Percentiles rank a stretch among this genome's conserved stretches.
phyloP scores from a whole-genome alignment of 2,888 invertebrate genomes.

The Carterocephalus palaemon region DNA sequence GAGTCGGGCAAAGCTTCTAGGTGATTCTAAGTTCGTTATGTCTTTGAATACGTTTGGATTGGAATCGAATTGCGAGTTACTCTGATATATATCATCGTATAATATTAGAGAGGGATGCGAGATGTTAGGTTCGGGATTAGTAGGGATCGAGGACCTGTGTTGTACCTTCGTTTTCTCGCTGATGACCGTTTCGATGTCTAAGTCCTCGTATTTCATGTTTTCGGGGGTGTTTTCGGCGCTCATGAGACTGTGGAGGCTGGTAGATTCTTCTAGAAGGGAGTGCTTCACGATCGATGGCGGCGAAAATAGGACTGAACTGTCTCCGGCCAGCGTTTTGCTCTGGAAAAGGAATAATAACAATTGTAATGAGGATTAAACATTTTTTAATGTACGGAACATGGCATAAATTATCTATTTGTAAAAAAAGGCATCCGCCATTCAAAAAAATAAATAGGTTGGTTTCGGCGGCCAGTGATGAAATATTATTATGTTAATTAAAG shows the following conservation, averaged over 20 bases:
- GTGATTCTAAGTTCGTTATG: constrained; percentile 62
- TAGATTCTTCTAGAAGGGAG: constrained; percentile 83
- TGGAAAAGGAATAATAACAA: constrained; percentile 78
- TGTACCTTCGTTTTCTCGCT: constrained; percentile 74
- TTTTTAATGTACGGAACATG: too few species aligned
- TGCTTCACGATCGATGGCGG: constrained; percentile 93
- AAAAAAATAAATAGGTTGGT: too few species aligned
- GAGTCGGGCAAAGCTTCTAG: constrained; percentile 61
- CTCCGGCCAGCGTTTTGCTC: constrained; percentile 91
- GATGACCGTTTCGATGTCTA: constrained; percentile 63
- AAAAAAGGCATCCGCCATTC: too few species aligned
- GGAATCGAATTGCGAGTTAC: constrained; percentile 29
- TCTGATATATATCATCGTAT: constrained; percentile 40
- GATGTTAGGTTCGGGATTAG: constrained; percentile 65
- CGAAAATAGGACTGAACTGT: constrained; percentile 89
- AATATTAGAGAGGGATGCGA: constrained; percentile 36
- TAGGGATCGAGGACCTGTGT: constrained; percentile 71
- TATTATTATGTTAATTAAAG: too few species aligned
- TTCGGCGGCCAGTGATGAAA: too few species aligned
- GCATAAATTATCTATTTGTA: too few species aligned
- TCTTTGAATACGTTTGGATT: constrained; percentile 51
- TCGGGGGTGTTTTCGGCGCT: constrained; percentile 68
- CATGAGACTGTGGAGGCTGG: constrained; percentile 78
- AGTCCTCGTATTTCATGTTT: constrained; percentile 50
- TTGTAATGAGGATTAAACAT: constrained; percentile 19